Conservation (phyloP, 2,888 invertebrate genomes). For the Pollenia labialis region DNA sequence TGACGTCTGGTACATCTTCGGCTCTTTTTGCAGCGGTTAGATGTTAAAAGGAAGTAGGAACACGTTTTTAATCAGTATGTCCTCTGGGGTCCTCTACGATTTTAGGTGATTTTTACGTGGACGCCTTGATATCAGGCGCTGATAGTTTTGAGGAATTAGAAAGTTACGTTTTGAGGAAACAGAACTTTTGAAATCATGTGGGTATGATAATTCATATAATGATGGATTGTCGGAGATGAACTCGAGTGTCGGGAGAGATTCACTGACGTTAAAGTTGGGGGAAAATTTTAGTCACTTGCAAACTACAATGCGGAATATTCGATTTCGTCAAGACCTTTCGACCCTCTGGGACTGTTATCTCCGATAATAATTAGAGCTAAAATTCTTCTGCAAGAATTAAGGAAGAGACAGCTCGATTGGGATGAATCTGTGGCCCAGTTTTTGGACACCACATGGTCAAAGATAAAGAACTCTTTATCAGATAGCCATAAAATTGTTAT, state of each 20-base stretch:
- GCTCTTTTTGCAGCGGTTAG: slow-evolving; percentile 45
- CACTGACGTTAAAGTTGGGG: slow-evolving; percentile 65
- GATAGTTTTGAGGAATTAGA: slow-evolving; percentile 24
- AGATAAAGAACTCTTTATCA: too few species aligned
- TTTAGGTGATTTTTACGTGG: slow-evolving; percentile 52
- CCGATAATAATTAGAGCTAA: too few species aligned
- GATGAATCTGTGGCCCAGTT: too few species aligned
- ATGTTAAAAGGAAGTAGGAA: slow-evolving; percentile 34
- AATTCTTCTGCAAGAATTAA: too few species aligned
- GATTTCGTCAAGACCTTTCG: too few species aligned
- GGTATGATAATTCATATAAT: slow-evolving; percentile 33
- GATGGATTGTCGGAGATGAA: slow-evolving; percentile 15
- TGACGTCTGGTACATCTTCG: slow-evolving; percentile 29
- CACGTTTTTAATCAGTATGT: background rate
- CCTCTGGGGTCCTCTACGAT: slow-evolving; percentile 31
- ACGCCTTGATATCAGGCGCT: slow-evolving; percentile 58
- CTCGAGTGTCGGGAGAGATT: slow-evolving; percentile 44
- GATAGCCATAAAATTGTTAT: slow-evolving; percentile 5
- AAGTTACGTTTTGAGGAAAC: slow-evolving; percentile 27
- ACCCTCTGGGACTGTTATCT: too few species aligned
- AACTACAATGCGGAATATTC: slow-evolving; percentile 54
- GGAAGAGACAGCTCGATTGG: too few species aligned
- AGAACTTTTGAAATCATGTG: slow-evolving; percentile 42
- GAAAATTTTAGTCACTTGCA: slow-evolving; percentile 45
- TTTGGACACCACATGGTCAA: too few species aligned